These are phyloP conservation scores for Anguilla anguilla DNA, from an alignment of 2,797 vertebrate species.

Conservation along the genomic window DNA sequence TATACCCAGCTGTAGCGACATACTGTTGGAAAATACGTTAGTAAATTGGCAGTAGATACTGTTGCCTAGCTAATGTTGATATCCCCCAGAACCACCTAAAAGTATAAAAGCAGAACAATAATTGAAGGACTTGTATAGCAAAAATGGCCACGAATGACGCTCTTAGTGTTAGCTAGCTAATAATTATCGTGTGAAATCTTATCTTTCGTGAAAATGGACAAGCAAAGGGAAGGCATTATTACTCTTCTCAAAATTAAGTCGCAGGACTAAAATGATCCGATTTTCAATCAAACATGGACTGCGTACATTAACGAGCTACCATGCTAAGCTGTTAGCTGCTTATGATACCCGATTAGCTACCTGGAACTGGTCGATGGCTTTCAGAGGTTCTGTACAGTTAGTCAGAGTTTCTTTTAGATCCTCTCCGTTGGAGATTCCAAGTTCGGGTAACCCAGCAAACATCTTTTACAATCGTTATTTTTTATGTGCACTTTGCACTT, in stretches of 20 bases:
- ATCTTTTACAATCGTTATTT: constrained; percentile 55
- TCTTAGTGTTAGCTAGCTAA: not conserved
- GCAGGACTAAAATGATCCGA: not conserved
- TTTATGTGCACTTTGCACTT: not conserved
- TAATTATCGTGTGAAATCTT: not conserved
- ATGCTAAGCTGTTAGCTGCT: not conserved
- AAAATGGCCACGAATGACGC: not conserved
- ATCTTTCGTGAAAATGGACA: not conserved
- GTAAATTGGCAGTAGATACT: not conserved
- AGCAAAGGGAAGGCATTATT: not conserved
- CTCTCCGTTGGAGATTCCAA: constrained; percentile 94
- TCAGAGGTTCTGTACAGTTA: constrained; percentile 96
- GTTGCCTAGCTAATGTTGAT: not conserved
- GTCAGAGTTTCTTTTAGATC: constrained; percentile 96
- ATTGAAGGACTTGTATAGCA: not conserved
- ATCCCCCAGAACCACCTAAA: not conserved
- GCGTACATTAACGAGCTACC: not conserved
- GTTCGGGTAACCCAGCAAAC: constrained; percentile 91
- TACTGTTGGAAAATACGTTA: not conserved
- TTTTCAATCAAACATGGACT: not conserved
- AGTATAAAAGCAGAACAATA: not conserved
- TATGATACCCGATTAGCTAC: constrained; percentile 56
- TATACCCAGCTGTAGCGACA: not conserved
- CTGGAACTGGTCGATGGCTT: constrained; percentile 98
- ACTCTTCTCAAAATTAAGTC: not conserved